Evolutionary conservation across 1,140 invertebrate species (phyloP).

Genomic region (Xylocopa sonorina): DNA sequence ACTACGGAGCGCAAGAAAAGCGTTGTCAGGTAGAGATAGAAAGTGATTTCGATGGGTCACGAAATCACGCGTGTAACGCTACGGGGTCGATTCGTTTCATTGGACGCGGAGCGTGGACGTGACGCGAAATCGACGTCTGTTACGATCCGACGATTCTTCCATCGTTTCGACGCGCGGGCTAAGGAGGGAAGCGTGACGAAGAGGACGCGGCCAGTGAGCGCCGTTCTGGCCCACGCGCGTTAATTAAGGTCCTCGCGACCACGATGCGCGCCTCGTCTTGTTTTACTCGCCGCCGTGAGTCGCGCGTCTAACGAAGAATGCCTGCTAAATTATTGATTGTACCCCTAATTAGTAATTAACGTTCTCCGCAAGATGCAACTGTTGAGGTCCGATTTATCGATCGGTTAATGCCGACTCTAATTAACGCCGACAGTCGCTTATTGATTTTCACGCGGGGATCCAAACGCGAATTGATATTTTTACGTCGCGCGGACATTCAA

Average conservation of each 20-base stretch:
- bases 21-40: constrained; percentile 16
- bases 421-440: constrained; percentile 2
- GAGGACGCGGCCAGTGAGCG: constrained; percentile 15
- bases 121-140: constrained; percentile 41
- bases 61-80: constrained; percentile 42
- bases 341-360: constrained; percentile 33
- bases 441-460: background rate
- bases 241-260: constrained; percentile 30
- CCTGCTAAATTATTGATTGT: constrained; percentile 41
- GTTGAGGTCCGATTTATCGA: background rate
- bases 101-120: constrained; percentile 47
- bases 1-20: background rate
- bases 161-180: constrained; percentile 35
- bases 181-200: constrained; percentile 41
- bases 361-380: background rate
- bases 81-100: constrained; percentile 46
- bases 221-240: constrained; percentile 34
- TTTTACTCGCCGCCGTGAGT: constrained; percentile 19
- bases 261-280: constrained; percentile 12
- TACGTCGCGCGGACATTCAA: background rate
- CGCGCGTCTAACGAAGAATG: constrained; percentile 18
- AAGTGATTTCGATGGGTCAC: constrained; percentile 49
- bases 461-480: no score
- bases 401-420: background rate
- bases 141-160: constrained; percentile 36